Base-by-base conservation (phyloP, 2,797 vertebrate genomes). In the Gymnocypris eckloni region DNA sequence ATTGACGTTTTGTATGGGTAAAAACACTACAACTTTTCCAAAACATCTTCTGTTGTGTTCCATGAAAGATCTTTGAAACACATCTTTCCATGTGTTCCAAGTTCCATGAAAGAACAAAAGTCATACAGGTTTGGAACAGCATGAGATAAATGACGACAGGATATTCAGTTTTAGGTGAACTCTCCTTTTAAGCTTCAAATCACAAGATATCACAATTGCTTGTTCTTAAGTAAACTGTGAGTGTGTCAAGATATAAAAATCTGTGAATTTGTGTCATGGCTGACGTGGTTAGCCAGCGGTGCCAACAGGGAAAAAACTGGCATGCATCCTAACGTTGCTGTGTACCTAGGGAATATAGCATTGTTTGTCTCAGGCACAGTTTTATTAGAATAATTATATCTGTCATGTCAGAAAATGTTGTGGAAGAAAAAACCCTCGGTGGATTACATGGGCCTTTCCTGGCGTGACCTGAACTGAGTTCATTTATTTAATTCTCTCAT, bases 311-410 rank as follows among this genome's bases (percentile, higher is more conserved):
- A 15, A 69, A 78, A 87, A 86, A 7, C 86, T 91, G 86, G 79
- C 88, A 83, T 90, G 83, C 56, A 66, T 89, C 90, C 77, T 78
- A 79, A 87, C 85, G 89, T 92, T 82, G 85, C 78, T 80, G 18
- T 84, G 61, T 82, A 72, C 88, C 66, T 85, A 78, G 89, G 92
- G 90, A 93, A 93, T 94, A 87, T 89, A 71, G 90, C 82, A 88
- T 89, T 90, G 91, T 89, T 93, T 91, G 85, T 87, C 89, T 83
- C 79, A 48, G 88, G 79, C 88, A 88, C 22, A 75, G 69, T 90
- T 93, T 92, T 92, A 92, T 92, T 90, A 89, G 52, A 93, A 93
- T 94, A 94, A 94, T 94, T 93, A 92, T 48, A 88, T 92, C 87
- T 91, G 85, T 90, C 54, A 89, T 92, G 89, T 87, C 84, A 91